Evolutionary conservation across 1,140 invertebrate genomes (phyloP).

Genomic region (Vanessa atalanta): DNA sequence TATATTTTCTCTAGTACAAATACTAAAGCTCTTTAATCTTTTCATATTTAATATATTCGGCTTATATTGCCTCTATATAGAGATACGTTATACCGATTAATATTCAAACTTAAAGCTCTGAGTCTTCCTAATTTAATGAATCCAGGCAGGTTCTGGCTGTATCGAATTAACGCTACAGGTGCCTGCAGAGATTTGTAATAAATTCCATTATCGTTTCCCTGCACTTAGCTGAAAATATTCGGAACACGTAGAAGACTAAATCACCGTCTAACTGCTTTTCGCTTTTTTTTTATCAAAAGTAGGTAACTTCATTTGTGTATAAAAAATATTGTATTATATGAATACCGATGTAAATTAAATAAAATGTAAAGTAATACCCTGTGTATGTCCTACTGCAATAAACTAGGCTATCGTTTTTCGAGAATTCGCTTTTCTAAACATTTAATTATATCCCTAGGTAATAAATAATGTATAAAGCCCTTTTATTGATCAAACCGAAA

Average conservation of each 20-base stretch:
- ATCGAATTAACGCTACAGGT: constrained; percentile 37
- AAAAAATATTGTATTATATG: not conserved
- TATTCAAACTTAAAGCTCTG: constrained; percentile 6
- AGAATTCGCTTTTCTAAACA: no score
- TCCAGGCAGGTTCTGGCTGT: constrained; percentile 19
- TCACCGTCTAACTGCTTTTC: not conserved
- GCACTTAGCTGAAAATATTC: constrained; percentile 20
- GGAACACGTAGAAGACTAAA: constrained; percentile 1
- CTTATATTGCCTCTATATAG: no score
- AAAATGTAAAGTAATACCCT: no score
- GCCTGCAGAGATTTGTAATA: constrained; percentile 38
- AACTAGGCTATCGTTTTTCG: no score
- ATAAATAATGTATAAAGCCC: no score
- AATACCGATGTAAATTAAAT: no score
- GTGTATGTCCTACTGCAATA: no score
- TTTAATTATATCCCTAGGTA: no score
- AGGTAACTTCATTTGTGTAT: not conserved
- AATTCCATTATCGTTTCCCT: constrained; percentile 33
- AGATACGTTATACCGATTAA: constrained; percentile 1
- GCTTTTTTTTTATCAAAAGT: not conserved
- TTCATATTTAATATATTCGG: no score
- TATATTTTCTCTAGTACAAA: no score
- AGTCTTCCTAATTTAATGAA: constrained; percentile 27
- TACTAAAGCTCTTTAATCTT: no score
- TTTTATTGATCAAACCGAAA: no score